Percentiles rank a stretch among this genome's conserved stretches.
Evolutionary conservation across 2,113 vertebrate genomes (phyloP).

Genomic region (Naja naja): DNA sequence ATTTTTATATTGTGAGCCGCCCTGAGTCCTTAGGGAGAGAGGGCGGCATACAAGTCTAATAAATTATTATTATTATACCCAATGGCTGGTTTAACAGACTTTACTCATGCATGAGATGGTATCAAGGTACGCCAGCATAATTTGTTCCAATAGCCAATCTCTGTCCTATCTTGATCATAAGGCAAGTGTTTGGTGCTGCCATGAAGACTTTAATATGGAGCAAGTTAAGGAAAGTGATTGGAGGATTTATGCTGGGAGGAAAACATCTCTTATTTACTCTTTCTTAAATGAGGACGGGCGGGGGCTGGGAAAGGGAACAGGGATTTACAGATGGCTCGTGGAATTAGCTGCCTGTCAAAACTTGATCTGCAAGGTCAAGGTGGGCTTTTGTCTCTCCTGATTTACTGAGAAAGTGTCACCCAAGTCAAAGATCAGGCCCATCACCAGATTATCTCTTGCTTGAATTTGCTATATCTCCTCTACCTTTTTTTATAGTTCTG

Average conservation of each 20-base stretch:
- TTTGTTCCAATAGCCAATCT: background rate
- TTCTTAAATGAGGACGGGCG: background rate
- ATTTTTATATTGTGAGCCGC: too few species aligned
- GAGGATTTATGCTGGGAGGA: background rate
- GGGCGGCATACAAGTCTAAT: too few species aligned
- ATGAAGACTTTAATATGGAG: background rate
- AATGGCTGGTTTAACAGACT: background rate
- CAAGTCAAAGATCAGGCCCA: background rate
- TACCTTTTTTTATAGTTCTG: background rate
- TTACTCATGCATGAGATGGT: background rate
- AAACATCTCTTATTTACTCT: background rate
- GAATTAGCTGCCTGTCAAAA: background rate
- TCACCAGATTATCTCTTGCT: background rate
- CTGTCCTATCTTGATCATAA: background rate
- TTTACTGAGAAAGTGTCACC: background rate
- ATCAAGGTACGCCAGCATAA: background rate
- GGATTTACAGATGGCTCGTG: background rate
- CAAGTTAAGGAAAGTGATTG: background rate
- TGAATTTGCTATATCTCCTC: background rate
- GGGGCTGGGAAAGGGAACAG: background rate
- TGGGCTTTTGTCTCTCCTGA: background rate
- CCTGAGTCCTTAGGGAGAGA: too few species aligned
- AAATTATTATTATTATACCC: too few species aligned
- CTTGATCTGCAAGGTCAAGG: background rate
- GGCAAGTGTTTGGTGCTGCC: background rate